phyloP scores from a whole-genome alignment of 2,797 vertebrate species.

The Thamnophis elegans region DNA sequence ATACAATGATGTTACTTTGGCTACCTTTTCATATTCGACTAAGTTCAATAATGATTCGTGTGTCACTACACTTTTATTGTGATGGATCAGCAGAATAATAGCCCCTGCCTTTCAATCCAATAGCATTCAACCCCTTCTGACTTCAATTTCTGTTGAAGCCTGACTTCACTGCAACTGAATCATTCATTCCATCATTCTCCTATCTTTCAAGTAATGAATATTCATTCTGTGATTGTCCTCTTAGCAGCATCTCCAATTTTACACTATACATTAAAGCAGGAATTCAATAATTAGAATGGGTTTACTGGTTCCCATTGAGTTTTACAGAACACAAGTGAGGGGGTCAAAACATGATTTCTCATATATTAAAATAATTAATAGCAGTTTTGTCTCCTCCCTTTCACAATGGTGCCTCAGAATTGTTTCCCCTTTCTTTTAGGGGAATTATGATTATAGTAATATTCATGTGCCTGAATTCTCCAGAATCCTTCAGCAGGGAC shows the following conservation, averaged over 20 bases:
- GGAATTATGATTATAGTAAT: too few species aligned
- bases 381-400: background rate
- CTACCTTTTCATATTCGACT: background rate
- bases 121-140: background rate
- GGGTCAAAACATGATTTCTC: background rate
- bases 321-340: background rate
- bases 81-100: background rate
- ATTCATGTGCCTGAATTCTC: background rate
- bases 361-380: too few species aligned
- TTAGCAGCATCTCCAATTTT: background rate
- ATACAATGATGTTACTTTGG: background rate
- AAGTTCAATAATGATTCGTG: too few species aligned
- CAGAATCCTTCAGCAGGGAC: background rate
- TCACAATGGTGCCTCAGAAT: background rate
- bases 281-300: background rate
- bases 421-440: background rate
- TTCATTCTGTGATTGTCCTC: background rate
- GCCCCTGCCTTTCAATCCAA: background rate
- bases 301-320: background rate
- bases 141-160: background rate
- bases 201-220: background rate
- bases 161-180: background rate
- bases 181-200: background rate
- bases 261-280: too few species aligned
- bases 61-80: background rate